phyloP scores from a whole-genome alignment of 64 coral and sea anemone species.

The Anthopleura sola region DNA sequence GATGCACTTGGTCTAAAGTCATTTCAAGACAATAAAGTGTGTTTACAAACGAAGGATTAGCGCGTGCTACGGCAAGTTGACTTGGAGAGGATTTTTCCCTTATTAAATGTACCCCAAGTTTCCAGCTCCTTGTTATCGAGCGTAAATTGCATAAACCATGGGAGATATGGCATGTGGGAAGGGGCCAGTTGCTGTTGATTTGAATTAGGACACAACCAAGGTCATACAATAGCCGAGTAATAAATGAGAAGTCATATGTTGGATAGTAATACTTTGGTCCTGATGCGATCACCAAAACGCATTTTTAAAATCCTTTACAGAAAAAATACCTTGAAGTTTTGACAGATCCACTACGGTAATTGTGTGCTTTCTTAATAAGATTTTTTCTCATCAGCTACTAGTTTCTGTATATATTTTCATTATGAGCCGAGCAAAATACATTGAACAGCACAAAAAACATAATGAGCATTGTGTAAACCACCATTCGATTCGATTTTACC shows the following conservation, averaged over 20 bases:
- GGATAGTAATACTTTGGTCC: not conserved
- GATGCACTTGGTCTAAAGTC: not conserved
- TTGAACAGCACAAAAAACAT: not conserved
- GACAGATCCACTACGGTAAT: not conserved
- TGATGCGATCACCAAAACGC: not conserved
- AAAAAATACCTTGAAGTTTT: not conserved
- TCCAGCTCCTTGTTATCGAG: conserved; percentile 49
- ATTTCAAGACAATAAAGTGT: not conserved
- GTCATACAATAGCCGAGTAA: conserved; percentile 60
- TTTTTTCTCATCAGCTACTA: not conserved
- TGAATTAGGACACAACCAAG: conserved; percentile 75
- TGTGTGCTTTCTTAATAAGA: not conserved
- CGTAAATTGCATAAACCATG: conserved; percentile 70
- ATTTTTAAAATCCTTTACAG: not conserved
- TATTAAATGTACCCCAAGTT: conserved; percentile 82
- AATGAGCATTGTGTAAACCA: not conserved
- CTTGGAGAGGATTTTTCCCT: conserved; percentile 42
- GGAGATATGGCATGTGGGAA: conserved; percentile 74
- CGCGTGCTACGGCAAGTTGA: not conserved
- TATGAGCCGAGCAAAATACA: not conserved
- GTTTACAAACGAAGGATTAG: conserved; percentile 24
- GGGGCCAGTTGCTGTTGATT: conserved; percentile 76
- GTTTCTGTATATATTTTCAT: not conserved
- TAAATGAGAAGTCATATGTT: conserved; percentile 49
- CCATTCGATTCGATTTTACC: not conserved